Evolutionary conservation across 2,888 invertebrate genomes (phyloP).

Genomic region (Pristionchus exspectatus): DNA sequence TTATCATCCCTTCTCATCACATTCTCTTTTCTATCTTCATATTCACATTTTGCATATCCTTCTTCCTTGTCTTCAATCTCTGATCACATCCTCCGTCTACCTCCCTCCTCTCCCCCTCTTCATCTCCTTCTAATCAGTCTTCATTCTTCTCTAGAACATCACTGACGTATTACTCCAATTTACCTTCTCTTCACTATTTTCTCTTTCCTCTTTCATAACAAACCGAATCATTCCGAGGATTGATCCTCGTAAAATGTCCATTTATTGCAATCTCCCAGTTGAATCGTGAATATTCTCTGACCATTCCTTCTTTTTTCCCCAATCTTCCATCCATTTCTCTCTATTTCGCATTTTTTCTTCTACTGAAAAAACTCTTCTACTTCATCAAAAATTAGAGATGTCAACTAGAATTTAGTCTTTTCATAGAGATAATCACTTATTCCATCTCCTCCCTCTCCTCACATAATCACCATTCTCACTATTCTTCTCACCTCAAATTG

Average conservation of each 20-base stretch:
- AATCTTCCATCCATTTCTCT: background rate
- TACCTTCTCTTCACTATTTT: background rate
- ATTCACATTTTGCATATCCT: background rate
- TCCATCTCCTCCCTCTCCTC: background rate
- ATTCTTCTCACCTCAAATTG: background rate
- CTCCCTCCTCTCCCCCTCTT: background rate
- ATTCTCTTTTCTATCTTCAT: background rate
- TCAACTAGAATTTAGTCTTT: background rate
- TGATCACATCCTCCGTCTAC: background rate
- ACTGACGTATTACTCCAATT: background rate
- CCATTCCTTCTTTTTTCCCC: background rate
- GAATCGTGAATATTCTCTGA: background rate
- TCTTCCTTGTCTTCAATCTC: background rate
- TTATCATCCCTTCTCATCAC: constrained; percentile 16
- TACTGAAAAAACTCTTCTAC: background rate
- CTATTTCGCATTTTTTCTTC: background rate
- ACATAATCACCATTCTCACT: background rate
- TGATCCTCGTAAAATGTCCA: background rate
- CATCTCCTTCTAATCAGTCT: background rate
- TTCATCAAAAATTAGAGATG: background rate
- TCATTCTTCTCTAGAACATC: constrained; percentile 8
- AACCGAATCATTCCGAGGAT: background rate
- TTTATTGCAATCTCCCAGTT: background rate
- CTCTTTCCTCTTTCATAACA: background rate
- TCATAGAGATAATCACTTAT: background rate